Conservation (phyloP, 1,140 invertebrate genomes). For the Pogonognathellus flavescens region DNA sequence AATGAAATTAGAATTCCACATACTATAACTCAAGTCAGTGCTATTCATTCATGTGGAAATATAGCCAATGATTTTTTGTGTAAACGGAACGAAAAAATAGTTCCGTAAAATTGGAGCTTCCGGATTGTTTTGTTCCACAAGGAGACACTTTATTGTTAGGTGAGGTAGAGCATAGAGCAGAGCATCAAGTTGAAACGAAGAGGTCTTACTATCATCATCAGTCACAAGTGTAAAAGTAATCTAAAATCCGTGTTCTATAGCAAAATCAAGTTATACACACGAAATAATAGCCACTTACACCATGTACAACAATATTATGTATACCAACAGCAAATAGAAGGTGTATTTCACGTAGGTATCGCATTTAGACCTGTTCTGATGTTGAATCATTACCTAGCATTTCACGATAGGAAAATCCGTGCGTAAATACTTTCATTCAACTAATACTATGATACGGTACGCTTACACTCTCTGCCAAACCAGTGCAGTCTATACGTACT, state of each 20-base stretch:
- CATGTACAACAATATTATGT: background rate
- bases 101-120: conserved; percentile 59
- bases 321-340: background rate
- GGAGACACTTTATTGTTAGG: conserved; percentile 48
- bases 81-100: conserved; percentile 50
- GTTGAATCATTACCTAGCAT: background rate
- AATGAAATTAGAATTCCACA: conserved; percentile 7
- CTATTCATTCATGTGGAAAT: conserved; percentile 40
- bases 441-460: background rate
- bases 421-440: conserved; percentile 24
- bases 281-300: background rate
- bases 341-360: background rate
- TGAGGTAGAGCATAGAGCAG: conserved; percentile 52
- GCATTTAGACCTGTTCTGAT: background rate
- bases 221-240: too few relatives aligned
- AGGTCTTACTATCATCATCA: too few relatives aligned
- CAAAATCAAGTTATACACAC: background rate
- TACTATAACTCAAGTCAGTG: conserved; percentile 2
- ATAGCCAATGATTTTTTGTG: conserved; percentile 47
- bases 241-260: background rate
- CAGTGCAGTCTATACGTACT: background rate
- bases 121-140: conserved; percentile 58
- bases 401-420: conserved; percentile 7
- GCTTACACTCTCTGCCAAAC: too few relatives aligned
- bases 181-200: conserved; percentile 1